Evolutionary conservation across 1,140 invertebrate genomes (phyloP), one percentile per base, ranked within the genome.

Genomic region (Paramacrobiotus metropolitanus): DNA sequence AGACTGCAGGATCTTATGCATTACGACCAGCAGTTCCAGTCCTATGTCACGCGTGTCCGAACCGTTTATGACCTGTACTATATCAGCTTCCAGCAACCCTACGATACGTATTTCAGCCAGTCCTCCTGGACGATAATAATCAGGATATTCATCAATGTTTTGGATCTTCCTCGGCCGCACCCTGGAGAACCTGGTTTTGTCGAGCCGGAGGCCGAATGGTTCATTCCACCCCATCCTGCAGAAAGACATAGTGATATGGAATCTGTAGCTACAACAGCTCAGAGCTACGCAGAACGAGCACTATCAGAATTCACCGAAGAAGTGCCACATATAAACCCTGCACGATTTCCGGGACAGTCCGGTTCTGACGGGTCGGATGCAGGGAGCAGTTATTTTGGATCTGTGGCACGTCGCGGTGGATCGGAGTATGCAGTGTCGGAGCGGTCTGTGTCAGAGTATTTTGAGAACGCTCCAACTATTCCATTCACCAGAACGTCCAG

Each of bases 41-140:
- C 28, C 15, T 9, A 20, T 24, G 28, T 55, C 48, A 55, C 48
- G 15, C 48, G 48, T 55, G 48, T 55, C 15, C 48, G 48, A 15
- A 55, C 48, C 48, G 48, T 55, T 24, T 55, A 55, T 24, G 48
- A 55, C 24, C 48, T 55, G 15, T 55, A 55, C 48, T 55, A 55
- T 24, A 55, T 55, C 48, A 15, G 48, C 48, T 55, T 20, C 48
- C 15, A 15, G 15, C 48, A 15, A 24, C 48, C 48, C 15, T 55
- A 55, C 48, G 48, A 55, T 24, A 28, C 15, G 48, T 55, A 55
- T 24, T 55, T 55, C 48, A 24, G 15, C 15, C 15, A 55, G 24
- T 20, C 48, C 15, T 20, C 48, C 48, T 55, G 48, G 48, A 55
- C 48, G 15, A 28, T 55, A 15, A 55, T 55, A 15, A 55, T 55